Conservation (phyloP, 2,113 vertebrate species). For the Strigops habroptila region DNA sequence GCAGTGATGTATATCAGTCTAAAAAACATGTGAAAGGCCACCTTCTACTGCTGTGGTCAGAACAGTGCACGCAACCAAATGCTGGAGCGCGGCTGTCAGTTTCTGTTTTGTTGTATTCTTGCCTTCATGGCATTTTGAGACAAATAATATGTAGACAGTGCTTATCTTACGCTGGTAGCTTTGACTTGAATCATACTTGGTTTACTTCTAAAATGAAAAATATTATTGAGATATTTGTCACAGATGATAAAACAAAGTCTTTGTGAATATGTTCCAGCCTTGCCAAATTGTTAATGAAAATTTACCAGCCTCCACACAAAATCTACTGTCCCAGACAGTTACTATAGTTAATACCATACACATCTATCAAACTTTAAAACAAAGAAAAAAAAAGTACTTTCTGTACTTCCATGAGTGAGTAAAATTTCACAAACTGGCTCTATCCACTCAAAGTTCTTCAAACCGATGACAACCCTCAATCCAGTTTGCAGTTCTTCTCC, state of each 20-base stretch:
- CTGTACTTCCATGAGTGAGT: not conserved
- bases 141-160: not conserved
- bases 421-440: not conserved
- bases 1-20: not conserved
- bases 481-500: not conserved
- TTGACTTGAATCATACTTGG: not conserved
- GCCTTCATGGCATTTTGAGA: not conserved
- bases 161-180: not conserved
- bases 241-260: not conserved
- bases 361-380: not conserved
- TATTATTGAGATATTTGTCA: not conserved
- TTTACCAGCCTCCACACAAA: not conserved
- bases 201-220: conserved; percentile 21
- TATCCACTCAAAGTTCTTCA: not conserved
- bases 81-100: not conserved
- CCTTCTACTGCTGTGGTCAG: not conserved
- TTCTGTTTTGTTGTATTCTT: not conserved
- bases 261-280: not conserved
- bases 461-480: not conserved
- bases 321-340: not conserved
- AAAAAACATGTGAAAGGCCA: not conserved
- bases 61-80: not conserved
- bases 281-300: not conserved
- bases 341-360: not conserved
- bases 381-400: not conserved